phyloP scores from a whole-genome alignment of 1,140 invertebrate species.

The Orius insidiosus region DNA sequence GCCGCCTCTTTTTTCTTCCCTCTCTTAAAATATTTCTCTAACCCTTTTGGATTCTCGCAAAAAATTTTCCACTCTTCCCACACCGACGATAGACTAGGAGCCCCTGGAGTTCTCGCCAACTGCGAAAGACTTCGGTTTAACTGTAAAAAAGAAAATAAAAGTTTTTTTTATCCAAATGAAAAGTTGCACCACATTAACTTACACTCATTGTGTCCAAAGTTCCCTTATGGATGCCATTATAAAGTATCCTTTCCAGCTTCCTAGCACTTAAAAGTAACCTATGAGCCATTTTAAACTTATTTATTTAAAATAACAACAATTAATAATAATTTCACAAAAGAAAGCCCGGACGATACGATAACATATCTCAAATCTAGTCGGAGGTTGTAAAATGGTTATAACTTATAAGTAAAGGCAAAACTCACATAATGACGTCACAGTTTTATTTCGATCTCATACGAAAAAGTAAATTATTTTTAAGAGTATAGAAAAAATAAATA shows the following conservation, averaged over 20 bases:
- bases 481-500: too few relatives aligned
- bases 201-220: slow-evolving; percentile 15
- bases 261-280: slow-evolving; percentile 24
- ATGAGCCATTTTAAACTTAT: slow-evolving; percentile 22
- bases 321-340: too few relatives aligned
- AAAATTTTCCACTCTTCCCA: slow-evolving; percentile 36
- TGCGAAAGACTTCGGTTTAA: slow-evolving; percentile 18
- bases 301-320: too few relatives aligned
- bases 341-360: too few relatives aligned
- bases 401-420: too few relatives aligned
- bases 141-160: slow-evolving; percentile 9
- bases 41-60: slow-evolving; percentile 66
- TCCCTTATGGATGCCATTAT: slow-evolving; percentile 15
- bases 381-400: too few relatives aligned
- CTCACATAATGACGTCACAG: too few relatives aligned
- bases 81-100: slow-evolving; percentile 26
- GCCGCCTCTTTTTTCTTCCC: slow-evolving; percentile 26
- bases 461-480: too few relatives aligned
- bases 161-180: slow-evolving; percentile 3
- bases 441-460: too few relatives aligned
- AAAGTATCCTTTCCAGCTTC: slow-evolving; percentile 24
- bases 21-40: slow-evolving; percentile 75
- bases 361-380: too few relatives aligned
- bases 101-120: slow-evolving; percentile 16
- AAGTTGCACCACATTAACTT: slow-evolving; percentile 5